Base-by-base conservation (phyloP, 1,140 invertebrate species). In the Eupristina koningsbergeri region DNA sequence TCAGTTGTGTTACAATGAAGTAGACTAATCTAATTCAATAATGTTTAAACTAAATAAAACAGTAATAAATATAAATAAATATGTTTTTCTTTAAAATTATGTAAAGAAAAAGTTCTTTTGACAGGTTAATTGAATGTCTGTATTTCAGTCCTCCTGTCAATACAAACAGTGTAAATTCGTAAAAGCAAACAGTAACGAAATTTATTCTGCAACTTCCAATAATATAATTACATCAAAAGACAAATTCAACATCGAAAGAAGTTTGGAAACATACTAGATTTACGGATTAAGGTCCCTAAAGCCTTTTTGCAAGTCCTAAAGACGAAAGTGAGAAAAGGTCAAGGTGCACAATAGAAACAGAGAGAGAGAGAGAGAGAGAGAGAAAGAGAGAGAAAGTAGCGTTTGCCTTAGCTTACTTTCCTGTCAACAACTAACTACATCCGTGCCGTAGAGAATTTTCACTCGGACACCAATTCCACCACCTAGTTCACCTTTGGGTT, bases 391-490 rank as follows among this genome's bases (percentile, higher is more conserved):
- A 31, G 31, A 76, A 58, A 87, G 85, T 81, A 81, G 86, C 85
- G 81, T 86, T 85, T 83, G 88, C 67, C 34, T 71, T 45, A 45
- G 8, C 73, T 74, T 50, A 50, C 86, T 85, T 88, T 87, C 86
- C 88, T 89, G 90, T 91, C 90, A 90, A 82, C 89, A 86, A 77
- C 87, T 89, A 89, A 90, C 89, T 86, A 90, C 86, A 85, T 86
- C 86, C 89, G 86, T 86, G 87, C 84, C 74, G 50, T 19, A 74
- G 73, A 53, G 45, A 81, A 13, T 81, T 75, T 81, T 75, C 69
- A 78, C 53, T 39, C 7, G 8, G 34, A 13, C 31, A 53, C 22
- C 31, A 73, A 1, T n/a, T n/a, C n/a, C 29, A 83, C 73, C 63
- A 83, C 73, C 74, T 74, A 79, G 50, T 31, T 50, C 26, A 67